Evolutionary conservation across 1,140 invertebrate species (phyloP), one percentile per base, ranked within the genome.

Genomic region (Antheraea mylitta): DNA sequence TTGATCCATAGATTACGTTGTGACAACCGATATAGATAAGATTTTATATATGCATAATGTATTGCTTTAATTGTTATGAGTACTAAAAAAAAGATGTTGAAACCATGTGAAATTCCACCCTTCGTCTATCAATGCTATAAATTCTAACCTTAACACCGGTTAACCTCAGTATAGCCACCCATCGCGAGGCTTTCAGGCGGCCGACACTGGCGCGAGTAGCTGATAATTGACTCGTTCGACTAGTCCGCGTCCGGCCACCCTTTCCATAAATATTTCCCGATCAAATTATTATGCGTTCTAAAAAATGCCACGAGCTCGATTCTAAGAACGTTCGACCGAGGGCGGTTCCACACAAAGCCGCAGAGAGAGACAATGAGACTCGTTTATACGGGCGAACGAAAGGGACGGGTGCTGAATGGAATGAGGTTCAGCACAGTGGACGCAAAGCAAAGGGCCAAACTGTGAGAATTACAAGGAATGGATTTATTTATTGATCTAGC

Each of bases 241-340:
- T 78, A 82, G 78, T 81, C 72, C 73, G 78, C 83, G 84, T 87
- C 82, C 86, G 84, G 83, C 84, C 84, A 87, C 85, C 86, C 88
- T 85, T 87, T 91, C 89, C 83, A 90, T 90, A 91, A 91, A 91
- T 90, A 91, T 91, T 91, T 91, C 88, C 89, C 86, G 86, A 91
- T 91, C 86, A 90, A 91, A 91, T 91, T 91, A 90, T 90, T 89
- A 89, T 90, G 84, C 86, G 81, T 81, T 81, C 78, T 82, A 91
- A 91, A 91, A 91, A 90, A 87, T 89, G 81, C 87, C 82, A 87
- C 79, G 79, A 88, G 86, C 82, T 80, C 82, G 73, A 81, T 90
- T 91, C 88, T 85, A 67, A 77, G 89, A 91, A 87, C 78, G 77
- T 67, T 70, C 76, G 65, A 73, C 74, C 80, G 75, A 86, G 86